Percentiles rank a stretch among this genome's conserved stretches.
These are phyloP conservation scores for Eospalax fontanierii DNA, from an alignment of 2,797 vertebrate species.

Conservation along the genomic window DNA sequence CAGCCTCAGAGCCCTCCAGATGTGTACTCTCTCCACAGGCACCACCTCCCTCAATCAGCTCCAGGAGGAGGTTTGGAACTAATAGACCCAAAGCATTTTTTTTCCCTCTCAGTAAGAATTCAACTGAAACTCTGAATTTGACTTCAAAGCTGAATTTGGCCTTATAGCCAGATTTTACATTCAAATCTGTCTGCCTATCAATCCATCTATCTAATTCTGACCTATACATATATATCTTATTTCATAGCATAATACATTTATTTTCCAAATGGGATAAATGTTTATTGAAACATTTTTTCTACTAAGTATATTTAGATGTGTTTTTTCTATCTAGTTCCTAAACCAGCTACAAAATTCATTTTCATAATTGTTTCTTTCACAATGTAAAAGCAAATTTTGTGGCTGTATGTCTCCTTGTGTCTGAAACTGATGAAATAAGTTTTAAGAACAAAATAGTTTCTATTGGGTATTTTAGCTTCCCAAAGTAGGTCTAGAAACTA, in stretches of 20 bases:
- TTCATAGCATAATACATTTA: constrained; percentile 9
- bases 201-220: too few species aligned
- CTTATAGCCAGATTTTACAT: not conserved
- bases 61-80: not conserved
- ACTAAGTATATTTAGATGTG: not conserved
- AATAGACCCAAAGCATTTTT: not conserved
- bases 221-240: not conserved
- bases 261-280: constrained; percentile 17
- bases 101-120: constrained; percentile 1
- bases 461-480: not conserved
- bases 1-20: not conserved
- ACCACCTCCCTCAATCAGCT: not conserved
- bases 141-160: constrained; percentile 6
- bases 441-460: constrained; percentile 4
- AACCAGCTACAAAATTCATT: not conserved
- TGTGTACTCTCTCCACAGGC: not conserved
- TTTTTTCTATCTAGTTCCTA: not conserved
- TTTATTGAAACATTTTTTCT: not conserved
- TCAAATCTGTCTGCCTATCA: not conserved
- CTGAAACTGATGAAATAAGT: constrained; percentile 23
- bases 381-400: not conserved
- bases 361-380: not conserved
- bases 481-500: not conserved
- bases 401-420: not conserved
- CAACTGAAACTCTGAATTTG: constrained; percentile 42